Evolutionary conservation across 2,113 vertebrate species (phyloP).

Genomic region (Furnarius figulus): DNA sequence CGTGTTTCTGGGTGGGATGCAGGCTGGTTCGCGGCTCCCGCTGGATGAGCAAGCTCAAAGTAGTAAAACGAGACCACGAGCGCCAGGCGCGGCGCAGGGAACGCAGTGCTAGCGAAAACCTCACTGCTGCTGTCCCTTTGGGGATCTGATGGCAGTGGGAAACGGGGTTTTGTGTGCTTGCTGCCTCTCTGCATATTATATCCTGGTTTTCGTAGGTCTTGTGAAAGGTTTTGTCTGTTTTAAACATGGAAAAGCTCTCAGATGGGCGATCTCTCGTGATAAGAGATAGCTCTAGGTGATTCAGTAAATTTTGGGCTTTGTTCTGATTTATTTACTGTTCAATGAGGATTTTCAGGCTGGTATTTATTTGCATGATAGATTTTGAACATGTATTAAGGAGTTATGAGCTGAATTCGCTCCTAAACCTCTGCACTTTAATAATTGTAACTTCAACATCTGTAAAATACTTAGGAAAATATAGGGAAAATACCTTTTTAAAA

Average conservation of each 20-base stretch:
- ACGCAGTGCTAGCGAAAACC: rapidly evolving
- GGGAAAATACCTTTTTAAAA: background rate
- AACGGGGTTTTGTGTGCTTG: background rate
- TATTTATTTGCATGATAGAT: background rate
- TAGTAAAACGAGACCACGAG: rapidly evolving
- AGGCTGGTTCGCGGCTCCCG: too few relatives aligned
- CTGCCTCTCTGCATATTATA: rapidly evolving
- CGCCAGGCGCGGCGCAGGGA: background rate
- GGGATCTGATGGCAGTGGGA: background rate
- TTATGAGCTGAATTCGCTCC: background rate
- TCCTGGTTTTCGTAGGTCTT: background rate
- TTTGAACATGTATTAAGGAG: background rate
- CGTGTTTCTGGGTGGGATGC: rapidly evolving
- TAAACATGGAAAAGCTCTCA: background rate
- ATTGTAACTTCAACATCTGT: background rate
- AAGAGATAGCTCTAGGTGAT: background rate
- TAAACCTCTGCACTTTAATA: background rate
- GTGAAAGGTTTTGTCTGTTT: background rate
- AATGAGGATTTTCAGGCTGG: background rate
- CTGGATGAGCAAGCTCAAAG: rapidly evolving
- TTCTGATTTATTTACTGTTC: background rate
- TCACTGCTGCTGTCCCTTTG: rapidly evolving
- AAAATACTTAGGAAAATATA: background rate
- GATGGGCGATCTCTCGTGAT: rapidly evolving
- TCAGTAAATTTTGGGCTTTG: background rate